These are phyloP conservation scores for Miniopterus natalensis DNA, from an alignment of 2,113 vertebrate genomes.

Conservation along the genomic window DNA sequence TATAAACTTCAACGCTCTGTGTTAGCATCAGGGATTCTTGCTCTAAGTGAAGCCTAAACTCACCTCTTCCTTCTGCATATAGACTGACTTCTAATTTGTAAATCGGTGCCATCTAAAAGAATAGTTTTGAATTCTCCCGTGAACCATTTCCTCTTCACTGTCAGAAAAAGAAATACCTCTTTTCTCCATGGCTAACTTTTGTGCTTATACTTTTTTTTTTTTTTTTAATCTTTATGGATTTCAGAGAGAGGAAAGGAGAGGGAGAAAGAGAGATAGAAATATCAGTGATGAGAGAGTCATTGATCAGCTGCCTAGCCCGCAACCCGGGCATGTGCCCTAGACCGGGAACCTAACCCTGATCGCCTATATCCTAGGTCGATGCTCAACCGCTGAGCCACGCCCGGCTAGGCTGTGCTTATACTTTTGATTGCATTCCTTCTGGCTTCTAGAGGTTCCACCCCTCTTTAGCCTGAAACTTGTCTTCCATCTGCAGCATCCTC, in stretches of 20 bases:
- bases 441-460: neutral
- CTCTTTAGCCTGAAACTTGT: neutral
- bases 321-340: no score
- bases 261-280: no score
- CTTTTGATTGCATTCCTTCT: neutral
- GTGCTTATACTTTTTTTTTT: neutral
- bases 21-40: neutral
- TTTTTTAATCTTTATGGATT: no score
- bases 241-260: no score
- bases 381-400: no score
- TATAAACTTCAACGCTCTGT: neutral
- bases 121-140: neutral
- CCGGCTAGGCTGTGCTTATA: neutral
- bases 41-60: neutral
- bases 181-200: neutral
- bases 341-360: no score
- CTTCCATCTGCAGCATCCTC: neutral
- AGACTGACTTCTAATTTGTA: neutral
- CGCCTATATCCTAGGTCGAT: no score
- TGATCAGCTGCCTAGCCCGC: no score
- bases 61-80: neutral
- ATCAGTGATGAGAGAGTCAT: no score
- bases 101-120: neutral
- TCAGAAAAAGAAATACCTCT: neutral
- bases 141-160: neutral